Percentiles rank a stretch among this genome's conserved stretches.
Evolutionary conservation across 92 coral and sea anemone genomes (phyloP).

Genomic region (Parazoanthus darwini): DNA sequence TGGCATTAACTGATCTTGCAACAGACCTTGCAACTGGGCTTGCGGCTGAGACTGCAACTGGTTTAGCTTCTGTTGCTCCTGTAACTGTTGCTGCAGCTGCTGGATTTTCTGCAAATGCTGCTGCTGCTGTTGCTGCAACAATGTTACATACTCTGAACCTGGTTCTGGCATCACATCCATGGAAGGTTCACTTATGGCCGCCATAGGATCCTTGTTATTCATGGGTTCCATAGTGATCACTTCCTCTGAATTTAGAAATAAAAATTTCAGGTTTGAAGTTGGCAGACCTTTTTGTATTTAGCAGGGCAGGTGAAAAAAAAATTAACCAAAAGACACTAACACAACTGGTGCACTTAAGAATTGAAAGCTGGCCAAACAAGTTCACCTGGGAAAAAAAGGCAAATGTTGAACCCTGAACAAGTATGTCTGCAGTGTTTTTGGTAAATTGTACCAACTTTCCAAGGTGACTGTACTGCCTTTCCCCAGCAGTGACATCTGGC

Average conservation of each 20-base stretch:
- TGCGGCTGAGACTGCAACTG: slow-evolving; percentile 80
- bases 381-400: too few species aligned
- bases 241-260: slow-evolving; percentile 11
- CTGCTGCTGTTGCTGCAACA: slow-evolving; percentile 84
- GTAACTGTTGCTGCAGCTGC: slow-evolving; percentile 79
- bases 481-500: too few species aligned
- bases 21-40: not conserved
- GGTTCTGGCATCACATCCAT: slow-evolving; percentile 46
- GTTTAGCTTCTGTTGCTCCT: slow-evolving; percentile 88
- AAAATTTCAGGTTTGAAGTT: too few species aligned
- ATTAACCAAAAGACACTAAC: too few species aligned
- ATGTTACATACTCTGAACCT: slow-evolving; percentile 46
- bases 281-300: too few species aligned
- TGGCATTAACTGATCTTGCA: slow-evolving; percentile 57
- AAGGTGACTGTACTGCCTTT: too few species aligned
- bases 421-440: too few species aligned
- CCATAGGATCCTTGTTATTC: slow-evolving; percentile 20
- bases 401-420: not conserved
- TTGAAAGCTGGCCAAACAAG: too few species aligned
- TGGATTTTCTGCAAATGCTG: slow-evolving; percentile 85
- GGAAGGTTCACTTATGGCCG: not conserved
- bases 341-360: too few species aligned
- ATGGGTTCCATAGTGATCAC: slow-evolving; percentile 4
- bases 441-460: too few species aligned
- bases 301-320: too few species aligned